These are phyloP conservation scores for Lepus timidus DNA, from an alignment of 2,113 vertebrate species.

Conservation along the genomic window DNA sequence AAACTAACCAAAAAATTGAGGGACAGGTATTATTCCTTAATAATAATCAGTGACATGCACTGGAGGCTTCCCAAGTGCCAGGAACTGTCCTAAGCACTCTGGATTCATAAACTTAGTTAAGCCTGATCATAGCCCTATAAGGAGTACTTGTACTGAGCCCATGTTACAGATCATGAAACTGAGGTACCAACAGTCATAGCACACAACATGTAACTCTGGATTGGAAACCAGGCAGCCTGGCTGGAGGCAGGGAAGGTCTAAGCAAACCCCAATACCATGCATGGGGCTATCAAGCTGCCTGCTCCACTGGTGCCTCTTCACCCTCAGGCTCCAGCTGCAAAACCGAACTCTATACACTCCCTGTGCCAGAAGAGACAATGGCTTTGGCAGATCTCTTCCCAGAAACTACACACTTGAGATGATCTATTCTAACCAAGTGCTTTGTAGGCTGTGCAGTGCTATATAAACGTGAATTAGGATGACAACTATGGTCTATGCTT, in stretches of 20 bases:
- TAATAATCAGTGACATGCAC: background rate
- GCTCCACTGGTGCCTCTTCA: background rate
- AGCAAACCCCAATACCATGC: background rate
- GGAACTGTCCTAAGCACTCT: background rate
- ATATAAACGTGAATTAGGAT: slow-evolving; percentile 50
- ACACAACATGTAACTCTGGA: background rate
- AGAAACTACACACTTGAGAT: slow-evolving; percentile 23
- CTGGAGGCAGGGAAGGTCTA: background rate
- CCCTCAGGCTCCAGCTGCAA: background rate
- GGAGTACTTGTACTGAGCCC: background rate
- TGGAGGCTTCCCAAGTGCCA: background rate
- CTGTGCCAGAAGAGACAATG: background rate
- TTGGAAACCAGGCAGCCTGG: background rate
- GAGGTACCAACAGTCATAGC: background rate
- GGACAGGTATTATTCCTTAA: background rate
- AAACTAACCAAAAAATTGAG: background rate
- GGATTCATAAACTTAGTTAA: background rate
- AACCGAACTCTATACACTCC: background rate
- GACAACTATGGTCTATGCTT: slow-evolving; percentile 23
- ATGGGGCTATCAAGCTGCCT: background rate
- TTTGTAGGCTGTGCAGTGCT: slow-evolving; percentile 11
- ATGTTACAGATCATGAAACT: slow-evolving; percentile 41
- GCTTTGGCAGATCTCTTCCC: slow-evolving; percentile 36
- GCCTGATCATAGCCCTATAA: background rate
- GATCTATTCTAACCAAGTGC: slow-evolving; percentile 60